Conservation (phyloP, 2,797 vertebrate species). For the Zonotrichia albicollis region DNA sequence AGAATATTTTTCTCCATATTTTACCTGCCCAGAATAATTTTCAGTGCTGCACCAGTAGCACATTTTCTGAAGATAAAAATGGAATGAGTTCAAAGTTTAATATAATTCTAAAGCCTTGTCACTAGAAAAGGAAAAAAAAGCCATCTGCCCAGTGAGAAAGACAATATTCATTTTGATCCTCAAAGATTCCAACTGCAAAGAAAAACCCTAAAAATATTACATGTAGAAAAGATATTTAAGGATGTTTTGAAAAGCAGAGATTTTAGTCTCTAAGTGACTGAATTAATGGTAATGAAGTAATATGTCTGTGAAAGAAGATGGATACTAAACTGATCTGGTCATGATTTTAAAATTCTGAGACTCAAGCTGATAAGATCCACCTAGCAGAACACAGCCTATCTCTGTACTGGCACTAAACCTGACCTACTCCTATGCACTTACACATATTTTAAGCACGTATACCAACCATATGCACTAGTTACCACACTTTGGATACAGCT, state of each 20-base stretch:
- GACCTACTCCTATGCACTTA: neutral
- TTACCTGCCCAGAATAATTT: neutral
- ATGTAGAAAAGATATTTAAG: neutral
- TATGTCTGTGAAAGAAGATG: neutral
- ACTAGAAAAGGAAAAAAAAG: neutral
- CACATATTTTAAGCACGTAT: fast-evolving
- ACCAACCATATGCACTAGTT: neutral
- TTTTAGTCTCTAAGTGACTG: neutral
- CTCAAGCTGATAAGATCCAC: neutral
- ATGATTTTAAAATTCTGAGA: neutral
- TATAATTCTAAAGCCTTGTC: neutral
- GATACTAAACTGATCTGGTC: neutral
- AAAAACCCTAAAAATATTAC: neutral
- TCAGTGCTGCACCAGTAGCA: neutral
- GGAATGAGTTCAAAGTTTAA: neutral
- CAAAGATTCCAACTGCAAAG: neutral
- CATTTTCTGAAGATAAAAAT: neutral
- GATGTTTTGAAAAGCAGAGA: neutral
- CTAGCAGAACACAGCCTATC: neutral
- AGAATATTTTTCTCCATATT: neutral
- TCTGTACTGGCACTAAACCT: neutral
- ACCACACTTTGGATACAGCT: neutral
- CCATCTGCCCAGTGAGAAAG: neutral
- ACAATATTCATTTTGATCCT: neutral
- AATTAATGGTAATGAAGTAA: neutral